Percentiles rank a stretch among this genome's conserved stretches.
Evolutionary conservation across 2,888 invertebrate genomes (phyloP).

Genomic region (Nebria salina): DNA sequence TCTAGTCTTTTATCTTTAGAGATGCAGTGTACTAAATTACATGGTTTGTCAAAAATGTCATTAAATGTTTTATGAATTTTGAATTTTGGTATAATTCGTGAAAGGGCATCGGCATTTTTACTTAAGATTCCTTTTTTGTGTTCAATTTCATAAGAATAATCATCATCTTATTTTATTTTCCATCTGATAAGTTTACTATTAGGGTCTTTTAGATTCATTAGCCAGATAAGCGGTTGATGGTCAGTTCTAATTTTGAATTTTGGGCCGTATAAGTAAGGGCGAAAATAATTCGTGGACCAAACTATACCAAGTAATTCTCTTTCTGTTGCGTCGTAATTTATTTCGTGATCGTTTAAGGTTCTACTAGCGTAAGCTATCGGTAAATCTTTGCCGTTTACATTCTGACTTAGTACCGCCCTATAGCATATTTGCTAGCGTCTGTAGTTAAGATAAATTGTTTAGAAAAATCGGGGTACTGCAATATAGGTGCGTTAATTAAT

Average conservation of each 20-base stretch:
- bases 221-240: constrained; percentile 10
- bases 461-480: constrained; percentile 52
- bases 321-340: constrained; percentile 54
- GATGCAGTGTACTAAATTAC: too few relatives aligned
- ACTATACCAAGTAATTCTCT: constrained; percentile 52
- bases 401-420: constrained; percentile 54
- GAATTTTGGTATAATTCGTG: too few relatives aligned
- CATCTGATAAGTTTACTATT: constrained; percentile 22
- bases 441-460: constrained; percentile 53
- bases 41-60: too few relatives aligned
- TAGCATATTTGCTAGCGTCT: constrained; percentile 53
- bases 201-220: constrained; percentile 16
- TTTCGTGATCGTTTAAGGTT: constrained; percentile 51
- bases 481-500: constrained; percentile 4
- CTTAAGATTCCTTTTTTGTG: constrained; percentile 18
- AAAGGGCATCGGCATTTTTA: background rate
- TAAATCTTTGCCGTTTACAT: constrained; percentile 50
- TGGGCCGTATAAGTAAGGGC: constrained; percentile 12
- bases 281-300: background rate
- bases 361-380: constrained; percentile 55
- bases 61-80: too few relatives aligned
- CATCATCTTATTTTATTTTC: constrained; percentile 4
- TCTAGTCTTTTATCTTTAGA: too few relatives aligned
- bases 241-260: constrained; percentile 13
- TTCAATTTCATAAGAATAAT: constrained; percentile 29